Base-by-base conservation (phyloP, 2,888 invertebrate species). In the Eupithecia abbreviata region DNA sequence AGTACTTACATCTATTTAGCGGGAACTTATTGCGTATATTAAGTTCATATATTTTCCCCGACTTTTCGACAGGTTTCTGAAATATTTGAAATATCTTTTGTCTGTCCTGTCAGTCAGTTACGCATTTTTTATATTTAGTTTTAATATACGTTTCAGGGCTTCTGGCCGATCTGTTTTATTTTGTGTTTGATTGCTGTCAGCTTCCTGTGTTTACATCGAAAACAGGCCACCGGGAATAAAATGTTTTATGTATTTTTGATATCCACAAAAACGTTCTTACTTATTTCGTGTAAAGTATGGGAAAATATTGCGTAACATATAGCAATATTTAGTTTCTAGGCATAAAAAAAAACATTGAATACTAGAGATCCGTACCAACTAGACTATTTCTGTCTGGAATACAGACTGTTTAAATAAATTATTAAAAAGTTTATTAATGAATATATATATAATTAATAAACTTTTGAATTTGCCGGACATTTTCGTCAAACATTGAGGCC, bases 151-250 rank as follows among this genome's bases (percentile, higher is more conserved):
- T 55, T 65, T 72, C 71, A n/a, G 51, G 66, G 58, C 49, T 74
- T 67, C 58, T 71, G 71, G 51, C 70, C 47, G 49, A 77, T 68
- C 73, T 62, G 73, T 68, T 77, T 77, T 77, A 69, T 68, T 68
- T 68, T 49, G 30, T 4, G 41, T 71, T 47, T 65, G 18, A 71
- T 30, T 55, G 67, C 67, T 68, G 10, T 68, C 67, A 68, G 42
- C 66, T 15, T 62, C 62, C 62, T 62, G 62, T 68, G 45, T 68
- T 68, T 68, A 68, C 45, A 45, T 45, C 45, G 67, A 68, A 68
- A 68, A 68, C 67, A 68, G 67, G n/a, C 43, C 30, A 30, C 30
- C 67, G 45, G 45, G 67, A 68, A 68, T 68, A 68, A 67, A 45
- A 45, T 68, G 9, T 68, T 68, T 68, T 68, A 68, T 68, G 67